These are phyloP conservation scores for Pyrocoelia pectoralis DNA, from an alignment of 2,888 invertebrate species.

Conservation along the genomic window DNA sequence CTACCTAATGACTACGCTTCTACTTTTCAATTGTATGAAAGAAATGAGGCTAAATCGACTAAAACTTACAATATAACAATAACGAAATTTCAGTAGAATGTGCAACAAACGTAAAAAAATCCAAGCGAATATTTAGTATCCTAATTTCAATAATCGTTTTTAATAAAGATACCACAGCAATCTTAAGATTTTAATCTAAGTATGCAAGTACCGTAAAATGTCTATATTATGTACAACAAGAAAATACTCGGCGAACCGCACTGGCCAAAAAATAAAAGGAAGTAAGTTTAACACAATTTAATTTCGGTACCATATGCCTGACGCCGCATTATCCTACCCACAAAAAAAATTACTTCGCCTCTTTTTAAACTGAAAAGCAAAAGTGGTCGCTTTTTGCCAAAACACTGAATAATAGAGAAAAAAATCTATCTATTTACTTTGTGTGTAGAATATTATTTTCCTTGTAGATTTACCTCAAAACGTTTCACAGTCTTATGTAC, in stretches of 20 bases:
- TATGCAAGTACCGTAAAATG: constrained; percentile 58
- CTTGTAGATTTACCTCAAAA: neutral
- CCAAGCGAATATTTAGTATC: too few relatives aligned
- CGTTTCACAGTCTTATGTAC: constrained; percentile 43
- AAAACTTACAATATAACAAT: too few relatives aligned
- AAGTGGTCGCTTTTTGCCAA: constrained; percentile 39
- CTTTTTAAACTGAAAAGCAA: constrained; percentile 37
- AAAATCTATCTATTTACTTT: constrained; percentile 48
- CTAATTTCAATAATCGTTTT: constrained; percentile 51
- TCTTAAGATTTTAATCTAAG: constrained; percentile 49
- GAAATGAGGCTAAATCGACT: too few relatives aligned
- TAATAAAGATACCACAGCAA: constrained; percentile 53
- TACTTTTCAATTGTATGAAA: too few relatives aligned
- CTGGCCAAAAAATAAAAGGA: constrained; percentile 49
- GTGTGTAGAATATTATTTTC: constrained; percentile 43
- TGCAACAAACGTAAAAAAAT: too few relatives aligned
- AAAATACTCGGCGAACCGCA: constrained; percentile 51
- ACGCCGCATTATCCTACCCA: constrained; percentile 18
- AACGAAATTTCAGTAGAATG: too few relatives aligned
- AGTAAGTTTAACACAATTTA: constrained; percentile 42
- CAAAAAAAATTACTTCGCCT: constrained; percentile 24
- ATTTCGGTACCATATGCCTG: constrained; percentile 42
- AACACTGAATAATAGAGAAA: constrained; percentile 52
- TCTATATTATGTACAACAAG: constrained; percentile 56
- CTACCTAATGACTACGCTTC: too few relatives aligned